Evolutionary conservation across 1,140 invertebrate species (phyloP), one percentile per base, ranked within the genome.

Genomic region (Hycleus cichorii): DNA sequence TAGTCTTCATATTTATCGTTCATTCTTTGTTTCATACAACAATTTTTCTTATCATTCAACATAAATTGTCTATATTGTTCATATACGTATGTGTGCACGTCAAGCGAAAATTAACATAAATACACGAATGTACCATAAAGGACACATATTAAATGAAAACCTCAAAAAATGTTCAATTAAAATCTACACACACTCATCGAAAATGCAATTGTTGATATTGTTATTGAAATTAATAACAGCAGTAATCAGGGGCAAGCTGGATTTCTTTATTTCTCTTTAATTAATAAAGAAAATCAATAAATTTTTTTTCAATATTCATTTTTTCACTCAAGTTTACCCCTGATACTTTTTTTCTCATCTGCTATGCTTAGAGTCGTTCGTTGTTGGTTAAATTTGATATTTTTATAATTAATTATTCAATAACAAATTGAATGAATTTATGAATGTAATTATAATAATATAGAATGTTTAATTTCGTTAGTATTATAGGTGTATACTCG

Each of bases 111-210:
- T 42, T 53, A 46, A 27, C 51, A 38, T 53, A 42, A 53, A 42
- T 53, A 27, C 50, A 53, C 44, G 46, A 53, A 53, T 53, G 42
- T 26, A 45, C n/a, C 5, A 3, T 32, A 26, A 26, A 49, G 32
- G 49, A 39, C 49, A n/a, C 24, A 40, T 26, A 32, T 32, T 7
- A 32, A 32, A 45, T 27, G 42, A 53, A 53, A 45, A 53, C 39
- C 26, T 45, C 26, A 53, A 32, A 18, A 52, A 5, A 46, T 12
- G 1, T 26, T 53, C 51, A 53, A 46, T 24, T 53, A 53, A 53
- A 53, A 53, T 53, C 51, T 46, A 45, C 51, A 53, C 51, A 53
- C 51, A 53, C 51, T 53, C 51, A 53, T 53, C 51, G 51, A 53
- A 47, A 47, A 47, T 26, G 9, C 18, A 42, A 43, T 43, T 43